Conservation (phyloP, 1,140 invertebrate genomes). For the Heliothis subflexa region DNA sequence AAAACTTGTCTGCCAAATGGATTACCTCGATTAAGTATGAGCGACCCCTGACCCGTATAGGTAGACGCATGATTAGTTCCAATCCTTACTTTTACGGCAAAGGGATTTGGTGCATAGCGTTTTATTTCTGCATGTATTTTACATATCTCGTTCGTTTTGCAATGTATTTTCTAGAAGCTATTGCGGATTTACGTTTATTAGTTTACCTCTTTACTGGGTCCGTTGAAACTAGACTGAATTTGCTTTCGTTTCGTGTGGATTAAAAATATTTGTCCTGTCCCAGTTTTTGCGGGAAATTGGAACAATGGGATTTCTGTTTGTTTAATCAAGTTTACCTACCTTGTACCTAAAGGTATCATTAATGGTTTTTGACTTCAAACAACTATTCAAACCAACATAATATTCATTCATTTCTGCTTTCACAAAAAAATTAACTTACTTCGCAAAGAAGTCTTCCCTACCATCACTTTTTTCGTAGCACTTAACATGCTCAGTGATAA, state of each 20-base stretch:
- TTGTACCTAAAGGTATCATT: no score
- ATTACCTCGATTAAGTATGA: constrained; percentile 81
- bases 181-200: constrained; percentile 5
- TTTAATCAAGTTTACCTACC: not conserved
- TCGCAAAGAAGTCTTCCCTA: not conserved
- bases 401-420: no score
- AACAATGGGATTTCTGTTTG: not conserved
- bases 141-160: not conserved
- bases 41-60: constrained; percentile 74
- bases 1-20: constrained; percentile 81
- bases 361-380: no score
- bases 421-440: not conserved
- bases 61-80: constrained; percentile 73
- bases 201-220: not conserved
- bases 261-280: constrained; percentile 16
- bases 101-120: constrained; percentile 38
- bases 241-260: not conserved
- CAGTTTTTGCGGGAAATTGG: constrained; percentile 1
- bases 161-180: not conserved
- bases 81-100: constrained; percentile 33
- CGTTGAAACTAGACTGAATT: constrained; percentile 5
- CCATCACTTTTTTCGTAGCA: not conserved
- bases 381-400: no score
- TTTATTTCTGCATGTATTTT: constrained; percentile 40
- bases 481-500: constrained; percentile 16